Percentiles rank a stretch among this genome's conserved stretches.
These are phyloP conservation scores for Nesogale talazaci DNA, from an alignment of 2,113 vertebrate species.

Conservation along the genomic window DNA sequence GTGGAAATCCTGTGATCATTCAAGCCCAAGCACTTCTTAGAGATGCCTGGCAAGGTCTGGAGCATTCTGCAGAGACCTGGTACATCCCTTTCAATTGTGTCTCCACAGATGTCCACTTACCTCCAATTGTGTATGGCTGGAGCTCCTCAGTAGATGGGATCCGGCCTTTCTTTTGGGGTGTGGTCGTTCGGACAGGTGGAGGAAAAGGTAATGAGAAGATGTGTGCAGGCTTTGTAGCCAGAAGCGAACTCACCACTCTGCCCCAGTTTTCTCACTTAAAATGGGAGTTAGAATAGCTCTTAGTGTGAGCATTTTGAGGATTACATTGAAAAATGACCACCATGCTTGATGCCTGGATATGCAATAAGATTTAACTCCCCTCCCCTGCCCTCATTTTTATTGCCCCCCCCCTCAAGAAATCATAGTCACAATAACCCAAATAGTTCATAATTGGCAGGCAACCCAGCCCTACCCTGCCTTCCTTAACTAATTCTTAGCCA, in stretches of 20 bases:
- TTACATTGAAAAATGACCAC: slow-evolving; percentile 48
- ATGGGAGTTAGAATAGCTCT: slow-evolving; percentile 40
- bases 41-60: slow-evolving; percentile 2
- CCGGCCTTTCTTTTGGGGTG: slow-evolving; percentile 54
- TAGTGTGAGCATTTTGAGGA: slow-evolving; percentile 6
- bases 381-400: neutral
- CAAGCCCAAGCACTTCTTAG: slow-evolving; percentile 49
- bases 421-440: slow-evolving; percentile 30
- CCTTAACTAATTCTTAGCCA: slow-evolving; percentile 74
- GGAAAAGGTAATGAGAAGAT: slow-evolving; percentile 32
- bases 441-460: neutral
- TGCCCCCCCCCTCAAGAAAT: neutral
- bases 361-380: slow-evolving; percentile 37
- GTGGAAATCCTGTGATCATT: slow-evolving; percentile 50
- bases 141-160: slow-evolving; percentile 23
- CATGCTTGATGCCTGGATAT: slow-evolving; percentile 24
- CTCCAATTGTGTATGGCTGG: neutral
- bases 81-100: neutral
- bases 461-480: neutral
- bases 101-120: neutral
- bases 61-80: slow-evolving; percentile 43
- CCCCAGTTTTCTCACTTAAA: slow-evolving; percentile 53
- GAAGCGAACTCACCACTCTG: slow-evolving; percentile 10
- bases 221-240: slow-evolving; percentile 37
- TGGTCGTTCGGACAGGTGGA: slow-evolving; percentile 24